These are phyloP conservation scores for Cherax quadricarinatus DNA, from an alignment of 1,140 invertebrate species.

Conservation along the genomic window DNA sequence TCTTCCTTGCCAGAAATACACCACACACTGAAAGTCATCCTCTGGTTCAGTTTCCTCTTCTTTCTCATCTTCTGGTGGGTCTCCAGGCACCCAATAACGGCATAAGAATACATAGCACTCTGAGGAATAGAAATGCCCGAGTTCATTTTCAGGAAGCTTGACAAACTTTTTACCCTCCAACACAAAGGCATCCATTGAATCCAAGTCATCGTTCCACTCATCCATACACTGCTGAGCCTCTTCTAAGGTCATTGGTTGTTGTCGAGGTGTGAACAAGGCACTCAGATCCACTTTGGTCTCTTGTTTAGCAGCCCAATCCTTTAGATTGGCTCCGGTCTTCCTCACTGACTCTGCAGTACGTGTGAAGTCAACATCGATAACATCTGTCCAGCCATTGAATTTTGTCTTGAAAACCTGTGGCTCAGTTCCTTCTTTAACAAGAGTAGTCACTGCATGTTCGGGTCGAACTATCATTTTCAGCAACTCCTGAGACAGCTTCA, in stretches of 20 bases:
- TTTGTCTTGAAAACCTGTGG: conserved; percentile 97
- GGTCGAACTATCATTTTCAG: conserved; percentile 94
- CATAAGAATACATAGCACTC: conserved; percentile 99
- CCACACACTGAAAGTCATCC: conserved; percentile 96
- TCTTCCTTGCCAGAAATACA: conserved; percentile 99
- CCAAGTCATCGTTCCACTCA: conserved; percentile 97
- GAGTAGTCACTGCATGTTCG: conserved; percentile 87
- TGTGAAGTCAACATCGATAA: conserved; percentile 99
- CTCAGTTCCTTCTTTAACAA: conserved; percentile 85
- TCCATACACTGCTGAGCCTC: conserved; percentile 94
- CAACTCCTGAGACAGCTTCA: conserved; percentile 96
- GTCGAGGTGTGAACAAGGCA: conserved; percentile 95
- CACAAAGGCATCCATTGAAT: conserved; percentile 98
- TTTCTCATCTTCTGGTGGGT: conserved; percentile 81
- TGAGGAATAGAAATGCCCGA: conserved; percentile 93
- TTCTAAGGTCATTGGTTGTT: conserved; percentile 88
- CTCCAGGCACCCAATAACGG: conserved; percentile 90
- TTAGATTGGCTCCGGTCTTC: conserved; percentile 96
- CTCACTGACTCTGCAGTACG: conserved; percentile 97
- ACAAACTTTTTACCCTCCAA: conserved; percentile 98
- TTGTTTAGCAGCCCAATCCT: conserved; percentile 93
- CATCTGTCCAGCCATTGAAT: conserved; percentile 98
- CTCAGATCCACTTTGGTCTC: conserved; percentile 91
- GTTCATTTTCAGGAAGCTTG: conserved; percentile 94
- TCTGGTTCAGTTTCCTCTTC: conserved; percentile 83